Evolutionary conservation across 2,888 invertebrate species (phyloP), one percentile per base, ranked within the genome.

Genomic region (Leptopterna dolabrata): DNA sequence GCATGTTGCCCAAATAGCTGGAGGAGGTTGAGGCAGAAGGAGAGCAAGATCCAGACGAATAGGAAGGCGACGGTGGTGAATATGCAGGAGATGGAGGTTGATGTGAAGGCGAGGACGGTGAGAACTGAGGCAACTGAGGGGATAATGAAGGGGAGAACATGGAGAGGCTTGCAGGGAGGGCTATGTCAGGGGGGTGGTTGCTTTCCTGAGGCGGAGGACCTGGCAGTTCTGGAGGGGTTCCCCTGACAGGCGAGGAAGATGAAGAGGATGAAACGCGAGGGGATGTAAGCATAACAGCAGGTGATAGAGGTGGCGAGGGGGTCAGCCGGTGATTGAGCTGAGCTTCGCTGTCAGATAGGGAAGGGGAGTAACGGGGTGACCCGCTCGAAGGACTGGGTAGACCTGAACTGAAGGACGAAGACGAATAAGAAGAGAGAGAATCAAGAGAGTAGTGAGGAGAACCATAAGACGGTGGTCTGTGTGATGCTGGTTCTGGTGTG

Each of bases 41-140:
- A 16, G 83, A 70, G 24, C 83, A 83, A 2, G 83, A 83, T 11
- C 83, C 83, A 47, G 83, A 83, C 16, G 83, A 83, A 43, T 83
- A 83, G 1, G 71, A 83, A 11, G 83, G 83, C 13, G 83, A 83
- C 16, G 83, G 70, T 14, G 83, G 83, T 30, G 83, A 83, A 16
- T 43, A 83, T 0, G 63, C 27, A 0, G 71, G 83, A 11, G 83
- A 70, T 13, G 83, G 83, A 2, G 81, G 81, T 30, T 83, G 83
- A 71, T 83, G 83, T 11, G 83, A 83, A 4, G 83, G 83, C 3
- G 83, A 70, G 14, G 83, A 83, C 16, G 83, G 83, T 29, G 83
- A 83, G 24, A 70, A 83, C 11, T 83, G 70, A 7, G 83, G 83
- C 27, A 83, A 19, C 63, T 71, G 70, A 9, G 83, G 83, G 43